These are phyloP conservation scores for Rhipidura dahli DNA, from an alignment of 2,113 vertebrate species.

Conservation along the genomic window DNA sequence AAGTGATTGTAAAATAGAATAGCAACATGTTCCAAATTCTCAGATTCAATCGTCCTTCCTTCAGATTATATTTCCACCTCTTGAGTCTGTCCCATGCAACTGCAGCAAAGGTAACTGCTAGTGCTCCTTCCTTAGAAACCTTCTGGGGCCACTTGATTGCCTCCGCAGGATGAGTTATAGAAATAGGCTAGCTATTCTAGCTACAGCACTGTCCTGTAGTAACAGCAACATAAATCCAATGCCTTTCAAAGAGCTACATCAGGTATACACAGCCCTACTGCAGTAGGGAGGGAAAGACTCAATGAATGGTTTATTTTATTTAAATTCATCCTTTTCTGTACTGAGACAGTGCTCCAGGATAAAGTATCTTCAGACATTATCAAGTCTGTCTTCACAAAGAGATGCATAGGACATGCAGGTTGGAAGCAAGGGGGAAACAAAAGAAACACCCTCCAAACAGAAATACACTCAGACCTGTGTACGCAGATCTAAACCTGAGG, in stretches of 20 bases:
- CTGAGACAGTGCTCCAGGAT: background rate
- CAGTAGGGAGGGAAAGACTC: background rate
- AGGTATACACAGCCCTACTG: background rate
- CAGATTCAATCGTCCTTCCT: background rate
- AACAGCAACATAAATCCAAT: background rate
- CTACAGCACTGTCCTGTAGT: background rate
- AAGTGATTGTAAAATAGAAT: background rate
- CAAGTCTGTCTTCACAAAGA: background rate
- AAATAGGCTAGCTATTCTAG: background rate
- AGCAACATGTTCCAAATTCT: background rate
- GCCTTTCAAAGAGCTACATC: background rate
- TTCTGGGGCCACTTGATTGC: background rate
- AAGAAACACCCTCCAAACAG: background rate
- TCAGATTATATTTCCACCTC: background rate
- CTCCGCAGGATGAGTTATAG: background rate
- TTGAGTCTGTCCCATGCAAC: background rate
- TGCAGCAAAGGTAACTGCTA: accelerated
- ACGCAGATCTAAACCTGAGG: background rate
- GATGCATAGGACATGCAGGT: accelerated
- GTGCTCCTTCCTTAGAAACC: background rate
- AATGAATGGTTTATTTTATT: background rate
- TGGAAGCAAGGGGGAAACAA: background rate
- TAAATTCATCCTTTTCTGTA: background rate
- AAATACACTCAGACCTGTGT: accelerated
- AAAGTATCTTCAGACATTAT: background rate